Evolutionary conservation across 2,797 vertebrate species (phyloP), one percentile per base, ranked within the genome.

Genomic region (Urocyon cinereoargenteus): DNA sequence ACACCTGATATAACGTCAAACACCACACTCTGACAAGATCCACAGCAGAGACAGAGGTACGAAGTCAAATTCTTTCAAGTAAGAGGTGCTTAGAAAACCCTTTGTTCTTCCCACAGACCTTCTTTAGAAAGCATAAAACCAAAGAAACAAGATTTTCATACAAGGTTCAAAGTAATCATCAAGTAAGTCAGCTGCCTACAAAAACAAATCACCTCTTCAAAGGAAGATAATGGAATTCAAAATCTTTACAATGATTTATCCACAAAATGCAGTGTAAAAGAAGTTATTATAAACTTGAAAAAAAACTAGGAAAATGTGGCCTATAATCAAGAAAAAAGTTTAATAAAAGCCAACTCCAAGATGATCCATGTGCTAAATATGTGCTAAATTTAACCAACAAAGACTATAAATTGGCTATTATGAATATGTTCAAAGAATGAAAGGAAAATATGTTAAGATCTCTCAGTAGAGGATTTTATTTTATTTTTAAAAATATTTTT

Each of bases 381-480:
- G 34, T 57, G 18, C 84, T 91, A 77, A 87, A 89, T 90, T 86
- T 72, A 91, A 31, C 14, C 57, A 49, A 75, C 26, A 66, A 92
- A 97, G 18, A 64, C 40, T 90, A 96, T 28, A 90, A 64, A 64
- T 57, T 1, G 9, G 49, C 8, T 82, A 34, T 77, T 36, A 73
- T 57, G 53, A 82, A 36, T 66, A 34, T 53, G 45, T 78, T 90
- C 16, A 75, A 84, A 95, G 64, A 90, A 79, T 90, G 73, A 96
- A 83, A 93, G 70, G 34, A 86, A 94, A 90, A 70, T 45, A 79
- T 22, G 16, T 51, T 49, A 75, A 8, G 73, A 49, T 75, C 45
- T 75, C 40, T 59, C 24, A 59, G 6, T 26, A 96, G 68, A 62
- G 18, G 70, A 53, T 83, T 92, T 79, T 70, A 83, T 45, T 45